phyloP scores from a whole-genome alignment of 1,140 invertebrate species.

The Penaeus chinensis region DNA sequence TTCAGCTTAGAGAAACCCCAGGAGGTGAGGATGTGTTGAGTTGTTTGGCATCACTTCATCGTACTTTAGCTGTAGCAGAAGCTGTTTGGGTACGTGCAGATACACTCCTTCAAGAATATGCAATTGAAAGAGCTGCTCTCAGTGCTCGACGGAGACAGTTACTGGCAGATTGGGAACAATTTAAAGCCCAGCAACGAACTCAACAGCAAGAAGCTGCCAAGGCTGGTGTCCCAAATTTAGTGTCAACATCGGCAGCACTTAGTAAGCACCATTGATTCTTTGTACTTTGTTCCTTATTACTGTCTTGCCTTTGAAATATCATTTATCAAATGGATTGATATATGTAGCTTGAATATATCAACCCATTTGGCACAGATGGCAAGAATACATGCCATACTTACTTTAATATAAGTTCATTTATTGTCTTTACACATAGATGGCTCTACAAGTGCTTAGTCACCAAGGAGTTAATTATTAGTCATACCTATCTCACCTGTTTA shows the following conservation, averaged over 20 bases:
- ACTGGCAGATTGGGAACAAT: conserved; percentile 54
- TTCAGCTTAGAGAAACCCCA: conserved; percentile 29
- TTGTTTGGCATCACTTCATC: conserved; percentile 51
- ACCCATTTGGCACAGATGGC: too few relatives aligned
- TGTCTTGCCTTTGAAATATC: neutral
- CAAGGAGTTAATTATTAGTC: too few relatives aligned
- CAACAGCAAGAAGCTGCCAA: conserved; percentile 31
- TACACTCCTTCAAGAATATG: conserved; percentile 54
- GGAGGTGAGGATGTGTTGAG: conserved; percentile 48
- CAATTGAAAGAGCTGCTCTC: conserved; percentile 52
- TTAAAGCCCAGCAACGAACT: conserved; percentile 53
- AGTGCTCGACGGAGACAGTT: conserved; percentile 54
- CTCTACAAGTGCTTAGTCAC: too few relatives aligned
- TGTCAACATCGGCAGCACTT: conserved; percentile 29
- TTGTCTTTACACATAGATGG: too few relatives aligned
- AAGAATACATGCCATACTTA: too few relatives aligned
- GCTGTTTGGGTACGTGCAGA: conserved; percentile 53
- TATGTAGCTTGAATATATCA: too few relatives aligned
- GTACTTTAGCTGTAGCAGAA: conserved; percentile 46
- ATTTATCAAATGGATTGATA: neutral
- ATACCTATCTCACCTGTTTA: too few relatives aligned
- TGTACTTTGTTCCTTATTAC: neutral
- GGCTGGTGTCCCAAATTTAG: conserved; percentile 34
- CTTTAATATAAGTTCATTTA: too few relatives aligned
- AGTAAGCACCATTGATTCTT: neutral